A percentile compares a stretch with the other conserved stretches of the same genome.
These are phyloP conservation scores for Thereuonema tuberculata DNA, from an alignment of 1,140 invertebrate species.

Conservation along the genomic window DNA sequence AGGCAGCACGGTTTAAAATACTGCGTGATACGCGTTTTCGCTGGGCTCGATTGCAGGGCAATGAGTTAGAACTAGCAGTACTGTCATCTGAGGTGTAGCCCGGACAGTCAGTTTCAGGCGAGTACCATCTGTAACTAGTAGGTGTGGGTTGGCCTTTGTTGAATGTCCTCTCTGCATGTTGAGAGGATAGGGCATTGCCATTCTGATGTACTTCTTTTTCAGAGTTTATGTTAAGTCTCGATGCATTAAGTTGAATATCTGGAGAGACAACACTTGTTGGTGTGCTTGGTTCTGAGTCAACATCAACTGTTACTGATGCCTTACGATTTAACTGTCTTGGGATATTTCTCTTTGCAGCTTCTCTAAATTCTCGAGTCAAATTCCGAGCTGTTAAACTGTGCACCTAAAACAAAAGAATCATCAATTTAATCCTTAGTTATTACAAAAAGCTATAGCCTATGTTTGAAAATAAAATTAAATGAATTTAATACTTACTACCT, in stretches of 20 bases:
- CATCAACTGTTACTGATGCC: conserved; percentile 13
- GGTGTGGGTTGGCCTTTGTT: background rate
- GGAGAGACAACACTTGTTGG: background rate
- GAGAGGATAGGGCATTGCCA: background rate
- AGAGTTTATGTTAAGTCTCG: background rate
- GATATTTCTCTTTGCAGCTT: conserved; percentile 29
- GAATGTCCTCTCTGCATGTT: background rate
- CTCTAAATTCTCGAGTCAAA: conserved; percentile 55
- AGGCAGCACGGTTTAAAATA: background rate
- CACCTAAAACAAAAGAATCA: conserved; percentile 35
- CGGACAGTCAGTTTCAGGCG: background rate
- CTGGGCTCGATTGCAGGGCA: background rate
- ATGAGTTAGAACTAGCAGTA: background rate
- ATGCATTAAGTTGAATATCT: background rate
- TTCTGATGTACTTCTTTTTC: background rate
- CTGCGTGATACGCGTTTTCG: background rate
- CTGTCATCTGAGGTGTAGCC: conserved; percentile 6
- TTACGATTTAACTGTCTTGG: conserved; percentile 22
- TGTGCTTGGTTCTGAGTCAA: background rate
- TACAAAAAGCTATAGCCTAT: background rate
- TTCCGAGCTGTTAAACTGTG: conserved; percentile 68
- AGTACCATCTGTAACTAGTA: background rate
- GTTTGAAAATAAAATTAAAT: no score
- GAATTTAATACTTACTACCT: no score
- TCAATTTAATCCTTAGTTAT: background rate